Evolutionary conservation across 64 coral and sea anemone species (phyloP), one percentile per base, ranked within the genome.

Genomic region (Pocillopora verrucosa): DNA sequence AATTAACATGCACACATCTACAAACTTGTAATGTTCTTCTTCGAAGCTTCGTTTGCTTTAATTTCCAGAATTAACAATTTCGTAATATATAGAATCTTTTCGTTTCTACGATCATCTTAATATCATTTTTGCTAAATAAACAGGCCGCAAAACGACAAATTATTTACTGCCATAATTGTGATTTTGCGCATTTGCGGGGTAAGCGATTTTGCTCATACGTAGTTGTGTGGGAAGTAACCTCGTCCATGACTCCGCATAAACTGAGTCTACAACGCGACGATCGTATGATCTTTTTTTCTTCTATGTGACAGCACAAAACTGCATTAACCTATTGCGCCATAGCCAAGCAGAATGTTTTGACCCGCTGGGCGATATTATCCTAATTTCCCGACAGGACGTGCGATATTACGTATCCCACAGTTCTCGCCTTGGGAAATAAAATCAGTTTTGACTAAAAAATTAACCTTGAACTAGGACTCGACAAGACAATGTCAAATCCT

Each of bases 101-200:
- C 41, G 15, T 70, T 85, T 37, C 19, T 72, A 45, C 36, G 36
- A 72, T 85, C 11, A 19, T 34, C 3, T 16, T 41, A 38, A 16
- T 10, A 56, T 9, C 20, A 56, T 84, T 67, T 70, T 68, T 51
- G 12, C 68, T 30, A 61, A 68, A 2, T 13, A 85, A 57, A 57
- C 13, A 70, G 56, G 38, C 65, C 20, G 64, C 34, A 17, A n/a
- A 22, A 26, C 10, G 63, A 51, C 17, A 65, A 72, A 85, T 85
- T 85, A 85, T 85, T 85, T 56, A 85, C 16, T 36, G 65, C 61
- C 16, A 57, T 56, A 72, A 25, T 83, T 72, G 62, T 85, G 26
- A 72, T 72, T 72, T 85, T 85, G 67, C 10, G 12, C 41, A 4
- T 3, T 51, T 7, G 41, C 41, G 41, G 64, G 36, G 19, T 85